These are phyloP conservation scores for Microtus pennsylvanicus DNA, from an alignment of 2,113 vertebrate genomes.

Conservation along the genomic window DNA sequence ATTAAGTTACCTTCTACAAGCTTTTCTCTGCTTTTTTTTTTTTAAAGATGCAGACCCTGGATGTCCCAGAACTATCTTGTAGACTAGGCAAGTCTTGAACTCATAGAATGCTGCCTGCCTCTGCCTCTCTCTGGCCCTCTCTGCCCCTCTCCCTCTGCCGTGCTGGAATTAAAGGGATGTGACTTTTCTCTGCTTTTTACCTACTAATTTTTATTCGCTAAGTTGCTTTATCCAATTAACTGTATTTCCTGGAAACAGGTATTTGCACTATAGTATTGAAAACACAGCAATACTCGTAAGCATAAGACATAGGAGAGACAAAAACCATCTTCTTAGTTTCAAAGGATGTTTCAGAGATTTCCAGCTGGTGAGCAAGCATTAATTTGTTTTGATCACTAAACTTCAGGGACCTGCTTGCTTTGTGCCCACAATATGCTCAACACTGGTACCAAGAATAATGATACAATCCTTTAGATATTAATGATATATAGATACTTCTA, in stretches of 20 bases:
- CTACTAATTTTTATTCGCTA: not conserved
- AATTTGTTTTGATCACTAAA: constrained; percentile 55
- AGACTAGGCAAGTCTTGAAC: not conserved
- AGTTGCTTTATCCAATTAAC: constrained; percentile 21
- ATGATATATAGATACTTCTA: constrained; percentile 19
- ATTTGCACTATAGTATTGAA: constrained; percentile 4
- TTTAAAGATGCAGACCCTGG: not conserved
- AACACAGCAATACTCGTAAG: not conserved
- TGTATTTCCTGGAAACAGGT: not conserved
- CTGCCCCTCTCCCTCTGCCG: not conserved
- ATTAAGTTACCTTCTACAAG: not conserved
- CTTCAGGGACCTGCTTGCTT: not conserved
- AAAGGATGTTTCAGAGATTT: not conserved
- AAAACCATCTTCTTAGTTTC: constrained; percentile 4
- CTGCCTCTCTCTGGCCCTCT: no score
- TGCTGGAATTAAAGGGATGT: not conserved
- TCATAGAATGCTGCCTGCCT: not conserved
- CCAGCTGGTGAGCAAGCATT: not conserved
- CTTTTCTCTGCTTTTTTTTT: constrained; percentile 40
- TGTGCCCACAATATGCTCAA: constrained; percentile 27
- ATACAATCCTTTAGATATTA: constrained; percentile 2
- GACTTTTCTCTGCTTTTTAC: constrained; percentile 47
- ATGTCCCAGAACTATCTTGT: not conserved
- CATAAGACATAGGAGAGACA: not conserved
- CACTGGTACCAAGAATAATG: not conserved